A percentile compares a stretch with the other conserved stretches of the same genome.
Evolutionary conservation across 2,888 invertebrate species (phyloP).

Genomic region (Criorhina ranunculi): DNA sequence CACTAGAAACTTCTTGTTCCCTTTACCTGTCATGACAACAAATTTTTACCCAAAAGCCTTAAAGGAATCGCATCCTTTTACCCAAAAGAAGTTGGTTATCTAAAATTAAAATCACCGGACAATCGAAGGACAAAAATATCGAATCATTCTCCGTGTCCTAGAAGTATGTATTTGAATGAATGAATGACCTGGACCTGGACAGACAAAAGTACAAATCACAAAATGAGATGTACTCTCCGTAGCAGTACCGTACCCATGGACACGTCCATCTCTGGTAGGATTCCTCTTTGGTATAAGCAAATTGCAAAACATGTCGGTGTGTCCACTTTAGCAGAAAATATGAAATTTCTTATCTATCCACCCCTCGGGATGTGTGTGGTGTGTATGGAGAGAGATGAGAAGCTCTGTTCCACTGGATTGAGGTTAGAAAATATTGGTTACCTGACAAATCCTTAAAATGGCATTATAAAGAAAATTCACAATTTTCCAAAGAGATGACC

Average conservation of each 20-base stretch:
- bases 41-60: neutral
- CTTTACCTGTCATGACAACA: no score
- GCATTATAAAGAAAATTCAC: conserved; percentile 76
- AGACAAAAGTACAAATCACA: conserved; percentile 66
- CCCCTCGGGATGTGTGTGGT: conserved; percentile 43
- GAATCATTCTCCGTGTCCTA: conserved; percentile 42
- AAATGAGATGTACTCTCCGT: conserved; percentile 58
- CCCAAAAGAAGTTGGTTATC: conserved; percentile 49
- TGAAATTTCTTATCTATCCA: conserved; percentile 72
- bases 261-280: conserved; percentile 37
- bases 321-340: conserved; percentile 76
- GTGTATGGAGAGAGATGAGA: conserved; percentile 43
- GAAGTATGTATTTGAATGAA: conserved; percentile 49
- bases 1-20: no score
- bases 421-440: conserved; percentile 77
- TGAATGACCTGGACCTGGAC: conserved; percentile 71
- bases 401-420: conserved; percentile 57
- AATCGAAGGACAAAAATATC: conserved; percentile 68
- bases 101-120: conserved; percentile 73
- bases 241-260: conserved; percentile 5
- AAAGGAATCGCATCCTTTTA: neutral
- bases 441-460: conserved; percentile 77
- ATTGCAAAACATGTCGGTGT: conserved; percentile 71
- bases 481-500: conserved; percentile 65
- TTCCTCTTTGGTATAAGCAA: conserved; percentile 62